Conservation (phyloP, 2,888 invertebrate genomes). For the Himalopsyche anomala region DNA sequence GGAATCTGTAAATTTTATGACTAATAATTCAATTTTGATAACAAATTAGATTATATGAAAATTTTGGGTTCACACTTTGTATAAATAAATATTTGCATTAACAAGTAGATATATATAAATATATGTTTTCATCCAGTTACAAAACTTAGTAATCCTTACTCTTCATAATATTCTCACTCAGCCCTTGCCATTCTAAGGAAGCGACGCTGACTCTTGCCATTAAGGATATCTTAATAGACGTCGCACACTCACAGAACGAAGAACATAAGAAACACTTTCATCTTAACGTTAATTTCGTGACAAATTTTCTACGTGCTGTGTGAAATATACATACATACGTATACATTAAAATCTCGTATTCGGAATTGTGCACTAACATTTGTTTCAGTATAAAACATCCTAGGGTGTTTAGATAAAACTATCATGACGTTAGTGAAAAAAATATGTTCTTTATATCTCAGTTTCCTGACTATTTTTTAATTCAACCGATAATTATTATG, state of each 20-base stretch:
- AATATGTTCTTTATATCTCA: too few relatives aligned
- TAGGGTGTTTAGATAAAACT: too few relatives aligned
- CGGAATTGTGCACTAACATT: neutral
- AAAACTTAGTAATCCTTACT: neutral
- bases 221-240: conserved; percentile 5
- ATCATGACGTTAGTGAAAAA: too few relatives aligned
- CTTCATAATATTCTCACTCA: neutral
- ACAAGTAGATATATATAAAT: too few relatives aligned
- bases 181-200: neutral
- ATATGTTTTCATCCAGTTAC: neutral
- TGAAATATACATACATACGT: neutral
- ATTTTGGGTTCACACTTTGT: too few relatives aligned
- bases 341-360: neutral
- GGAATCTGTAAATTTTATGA: too few relatives aligned
- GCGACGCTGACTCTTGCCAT: neutral
- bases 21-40: too few relatives aligned
- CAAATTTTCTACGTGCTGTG: neutral
- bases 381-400: too few relatives aligned
- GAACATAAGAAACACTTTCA: neutral
- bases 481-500: too few relatives aligned
- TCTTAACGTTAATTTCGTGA: conserved; percentile 2
- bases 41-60: too few relatives aligned
- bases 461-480: too few relatives aligned
- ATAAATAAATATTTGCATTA: too few relatives aligned
- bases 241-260: neutral